These are phyloP conservation scores for Callospermophilus lateralis DNA, from an alignment of 2,113 vertebrate genomes.

Conservation along the genomic window DNA sequence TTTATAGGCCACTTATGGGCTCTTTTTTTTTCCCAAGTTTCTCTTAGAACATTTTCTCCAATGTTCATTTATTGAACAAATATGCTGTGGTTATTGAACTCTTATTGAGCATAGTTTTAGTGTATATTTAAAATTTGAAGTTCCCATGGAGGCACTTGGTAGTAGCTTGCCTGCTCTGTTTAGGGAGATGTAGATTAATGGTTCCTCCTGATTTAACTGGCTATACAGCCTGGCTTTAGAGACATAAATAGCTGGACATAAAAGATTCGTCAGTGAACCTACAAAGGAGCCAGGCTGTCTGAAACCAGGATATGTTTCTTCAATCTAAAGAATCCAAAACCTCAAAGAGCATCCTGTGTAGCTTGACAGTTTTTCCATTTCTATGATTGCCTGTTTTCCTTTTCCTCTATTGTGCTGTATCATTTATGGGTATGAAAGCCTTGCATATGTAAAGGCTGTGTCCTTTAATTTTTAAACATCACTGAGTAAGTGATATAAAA, in stretches of 20 bases:
- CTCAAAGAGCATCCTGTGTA: not conserved
- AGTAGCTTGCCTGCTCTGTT: not conserved
- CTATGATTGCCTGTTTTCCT: not conserved
- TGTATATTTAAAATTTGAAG: not conserved
- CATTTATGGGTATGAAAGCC: not conserved
- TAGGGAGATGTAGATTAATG: not conserved
- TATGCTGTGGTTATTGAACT: not conserved
- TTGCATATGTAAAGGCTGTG: not conserved
- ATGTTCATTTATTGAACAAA: not conserved
- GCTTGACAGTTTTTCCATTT: not conserved
- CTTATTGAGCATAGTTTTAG: not conserved
- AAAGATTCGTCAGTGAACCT: not conserved
- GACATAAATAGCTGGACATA: not conserved
- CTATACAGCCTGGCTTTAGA: not conserved
- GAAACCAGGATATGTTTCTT: not conserved
- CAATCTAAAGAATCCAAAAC: not conserved
- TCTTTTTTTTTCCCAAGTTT: too few relatives aligned
- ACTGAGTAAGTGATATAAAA: not conserved
- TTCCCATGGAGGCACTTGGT: not conserved
- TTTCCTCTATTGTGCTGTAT: not conserved
- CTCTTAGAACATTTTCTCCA: not conserved
- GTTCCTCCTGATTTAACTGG: not conserved
- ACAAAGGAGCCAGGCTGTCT: rapidly evolving
- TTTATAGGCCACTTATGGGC: not conserved
- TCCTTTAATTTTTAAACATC: not conserved